Evolutionary conservation across 2,888 invertebrate genomes (phyloP), one percentile per base, ranked within the genome.

Genomic region (Sminthurinus aureus): DNA sequence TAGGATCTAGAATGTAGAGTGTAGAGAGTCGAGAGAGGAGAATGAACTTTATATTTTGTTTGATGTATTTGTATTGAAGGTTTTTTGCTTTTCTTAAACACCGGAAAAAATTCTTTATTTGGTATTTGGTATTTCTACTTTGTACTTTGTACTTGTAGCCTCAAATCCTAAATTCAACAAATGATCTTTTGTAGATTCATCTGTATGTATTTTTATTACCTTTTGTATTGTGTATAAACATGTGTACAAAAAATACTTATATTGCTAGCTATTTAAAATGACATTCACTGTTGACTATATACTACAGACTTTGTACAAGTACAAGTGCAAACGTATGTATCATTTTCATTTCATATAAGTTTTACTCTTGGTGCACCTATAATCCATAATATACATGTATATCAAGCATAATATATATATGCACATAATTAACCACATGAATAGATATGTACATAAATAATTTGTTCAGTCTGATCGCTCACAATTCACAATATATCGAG

Each of bases 81-180:
- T 58, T 18, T 58, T 18, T 58, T 18, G 2, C 58, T 58, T 58
- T 58, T 58, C 15, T 58, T 13, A 58, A 58, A 58, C 18, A 58
- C 58, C 58, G 18, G 58, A 58, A 13, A 58, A 58, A 58, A 58
- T 67, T 67, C 67, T 20, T 18, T 18, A 64, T 64, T 18, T 64
- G 64, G 13, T 18, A 18, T 20, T 22, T 20, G 6, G 18, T n/a
- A 66, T n/a, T 66, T 6, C 20, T 74, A 24, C 18, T 74, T 50
- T 38, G 26, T 50, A 8, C 2, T 74, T 38, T 76, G 76, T n/a
- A 76, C 76, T 76, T 76, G 76, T 76, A 76, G 51, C 76, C 76
- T 76, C 52, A 50, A 76, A 76, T 76, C 76, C 76, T 52, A 76
- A n/a, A 76, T 58, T 58, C 15, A 15, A 58, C 13, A 58, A 58